Evolutionary conservation across 2,888 invertebrate species (phyloP).

Genomic region (Lypha dubia): DNA sequence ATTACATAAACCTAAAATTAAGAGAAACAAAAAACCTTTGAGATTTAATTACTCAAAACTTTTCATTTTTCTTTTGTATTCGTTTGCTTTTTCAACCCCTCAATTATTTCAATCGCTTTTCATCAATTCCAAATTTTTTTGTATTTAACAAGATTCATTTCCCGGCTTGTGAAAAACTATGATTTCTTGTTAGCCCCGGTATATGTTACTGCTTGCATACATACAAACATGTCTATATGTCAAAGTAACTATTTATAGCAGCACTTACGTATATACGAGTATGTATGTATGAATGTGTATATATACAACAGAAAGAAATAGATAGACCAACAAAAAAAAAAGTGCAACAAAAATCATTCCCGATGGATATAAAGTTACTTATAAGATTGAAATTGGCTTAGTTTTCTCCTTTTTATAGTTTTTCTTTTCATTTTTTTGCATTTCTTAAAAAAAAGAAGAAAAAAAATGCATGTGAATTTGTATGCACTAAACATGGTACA

Average conservation of each 20-base stretch:
- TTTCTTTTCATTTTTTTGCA: constrained; percentile 9
- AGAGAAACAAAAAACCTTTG: too few species aligned
- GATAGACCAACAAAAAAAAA: constrained; percentile 36
- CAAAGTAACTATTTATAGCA: not conserved
- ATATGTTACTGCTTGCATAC: not conserved
- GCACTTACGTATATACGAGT: constrained; percentile 1
- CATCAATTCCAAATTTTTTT: not conserved
- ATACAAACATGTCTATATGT: not conserved
- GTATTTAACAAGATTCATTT: not conserved
- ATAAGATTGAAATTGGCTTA: constrained; percentile 72
- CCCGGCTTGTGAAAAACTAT: not conserved
- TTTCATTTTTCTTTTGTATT: too few species aligned
- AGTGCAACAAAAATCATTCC: constrained; percentile 45
- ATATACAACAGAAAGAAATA: constrained; percentile 32
- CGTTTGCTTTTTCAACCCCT: too few species aligned
- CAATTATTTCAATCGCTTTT: not conserved
- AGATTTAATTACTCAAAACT: too few species aligned
- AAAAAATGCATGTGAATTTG: constrained; percentile 57
- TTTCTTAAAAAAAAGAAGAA: not conserved
- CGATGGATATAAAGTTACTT: constrained; percentile 65
- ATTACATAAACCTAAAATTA: too few species aligned
- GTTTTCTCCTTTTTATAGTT: constrained; percentile 29
- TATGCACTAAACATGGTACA: constrained; percentile 63
- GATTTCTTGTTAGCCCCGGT: not conserved
- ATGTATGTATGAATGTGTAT: too few species aligned